These are phyloP conservation scores for Galleria mellonella DNA, from an alignment of 1,140 invertebrate genomes.

Conservation along the genomic window DNA sequence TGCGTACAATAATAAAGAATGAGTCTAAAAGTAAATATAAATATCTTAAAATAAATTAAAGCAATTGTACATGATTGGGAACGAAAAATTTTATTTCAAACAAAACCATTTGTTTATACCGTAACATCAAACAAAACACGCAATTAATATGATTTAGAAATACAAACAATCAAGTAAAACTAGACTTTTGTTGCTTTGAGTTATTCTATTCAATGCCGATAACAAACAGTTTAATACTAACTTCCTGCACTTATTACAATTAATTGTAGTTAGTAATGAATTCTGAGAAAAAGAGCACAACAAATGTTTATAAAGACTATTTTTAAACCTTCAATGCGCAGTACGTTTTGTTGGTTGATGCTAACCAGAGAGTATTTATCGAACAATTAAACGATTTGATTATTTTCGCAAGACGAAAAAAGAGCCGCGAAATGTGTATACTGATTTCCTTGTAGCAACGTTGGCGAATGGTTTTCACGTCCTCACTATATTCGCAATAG, in stretches of 20 bases:
- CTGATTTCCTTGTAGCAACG: background rate
- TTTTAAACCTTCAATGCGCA: slow-evolving; percentile 28
- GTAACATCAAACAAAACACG: background rate
- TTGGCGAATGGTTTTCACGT: background rate
- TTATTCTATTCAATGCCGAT: too few species aligned
- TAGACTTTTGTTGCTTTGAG: too few species aligned
- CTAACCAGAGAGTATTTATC: slow-evolving; percentile 18
- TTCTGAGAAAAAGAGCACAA: slow-evolving; percentile 4
- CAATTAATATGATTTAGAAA: background rate
- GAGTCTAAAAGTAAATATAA: too few species aligned
- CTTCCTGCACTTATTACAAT: slow-evolving; percentile 3
- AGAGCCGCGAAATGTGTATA: slow-evolving; percentile 19
- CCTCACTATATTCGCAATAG: background rate
- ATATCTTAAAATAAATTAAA: too few species aligned
- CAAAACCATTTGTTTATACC: background rate
- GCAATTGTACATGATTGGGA: too few species aligned
- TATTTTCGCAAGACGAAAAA: slow-evolving; percentile 35
- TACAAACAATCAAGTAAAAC: background rate
- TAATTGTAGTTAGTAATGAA: slow-evolving; percentile 2
- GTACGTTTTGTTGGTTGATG: slow-evolving; percentile 21
- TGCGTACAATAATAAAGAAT: too few species aligned
- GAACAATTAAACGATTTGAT: slow-evolving; percentile 35
- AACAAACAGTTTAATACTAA: background rate
- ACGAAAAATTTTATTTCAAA: background rate
- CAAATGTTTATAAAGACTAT: slow-evolving; percentile 16